phyloP scores from a whole-genome alignment of 2,888 invertebrate genomes.

The Cerastis leucographa region DNA sequence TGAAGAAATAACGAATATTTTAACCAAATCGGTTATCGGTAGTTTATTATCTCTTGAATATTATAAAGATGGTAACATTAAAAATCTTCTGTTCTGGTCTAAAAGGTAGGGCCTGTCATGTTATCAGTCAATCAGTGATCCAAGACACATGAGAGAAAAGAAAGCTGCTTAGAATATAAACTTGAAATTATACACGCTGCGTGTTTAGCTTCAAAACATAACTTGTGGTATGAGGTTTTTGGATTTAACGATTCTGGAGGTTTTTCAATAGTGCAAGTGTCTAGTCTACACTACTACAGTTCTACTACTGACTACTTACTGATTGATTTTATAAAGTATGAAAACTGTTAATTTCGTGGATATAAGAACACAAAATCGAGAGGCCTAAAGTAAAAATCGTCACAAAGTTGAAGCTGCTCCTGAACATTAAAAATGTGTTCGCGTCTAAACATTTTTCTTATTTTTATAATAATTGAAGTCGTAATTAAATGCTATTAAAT shows the following conservation, averaged over 20 bases:
- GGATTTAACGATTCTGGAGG: background rate
- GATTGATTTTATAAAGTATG: background rate
- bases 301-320: background rate
- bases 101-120: background rate
- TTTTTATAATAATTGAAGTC: background rate
- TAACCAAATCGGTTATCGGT: background rate
- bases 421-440: background rate
- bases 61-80: background rate
- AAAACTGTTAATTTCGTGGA: background rate
- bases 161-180: background rate
- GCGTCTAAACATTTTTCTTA: background rate
- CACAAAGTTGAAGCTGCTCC: background rate
- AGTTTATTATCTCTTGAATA: background rate
- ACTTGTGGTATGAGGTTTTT: background rate
- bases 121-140: constrained; percentile 10
- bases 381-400: background rate
- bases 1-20: background rate
- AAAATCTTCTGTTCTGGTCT: background rate
- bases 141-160: background rate
- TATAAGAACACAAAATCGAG: background rate
- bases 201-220: background rate
- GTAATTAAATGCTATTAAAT: background rate
- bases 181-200: background rate
- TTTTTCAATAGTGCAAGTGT: background rate
- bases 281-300: too few species aligned